Percentiles rank a stretch among this genome's conserved stretches.
Conservation (phyloP, 2,113 vertebrate genomes). For the Mionectes macconnelli region DNA sequence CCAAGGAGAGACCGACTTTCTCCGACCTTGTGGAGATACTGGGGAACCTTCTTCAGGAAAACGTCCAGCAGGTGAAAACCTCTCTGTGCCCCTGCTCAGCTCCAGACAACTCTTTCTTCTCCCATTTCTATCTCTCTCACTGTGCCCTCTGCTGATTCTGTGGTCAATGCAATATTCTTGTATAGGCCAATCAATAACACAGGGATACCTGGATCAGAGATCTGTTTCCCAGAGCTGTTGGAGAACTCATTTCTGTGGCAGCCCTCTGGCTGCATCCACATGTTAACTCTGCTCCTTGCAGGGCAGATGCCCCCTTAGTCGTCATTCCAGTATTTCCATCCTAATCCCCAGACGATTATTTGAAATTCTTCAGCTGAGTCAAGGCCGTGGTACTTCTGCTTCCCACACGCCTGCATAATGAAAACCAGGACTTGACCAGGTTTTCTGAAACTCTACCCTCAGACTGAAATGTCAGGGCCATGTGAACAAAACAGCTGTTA, state of each 20-base stretch:
- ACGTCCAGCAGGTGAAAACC: conserved; percentile 82
- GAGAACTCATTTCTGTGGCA: background rate
- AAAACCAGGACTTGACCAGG: conserved; percentile 14
- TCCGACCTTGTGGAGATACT: conserved; percentile 90
- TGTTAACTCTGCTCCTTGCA: background rate
- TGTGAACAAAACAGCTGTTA: conserved; percentile 12
- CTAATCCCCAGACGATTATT: conserved; percentile 21
- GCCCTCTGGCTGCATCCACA: background rate
- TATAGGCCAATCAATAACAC: background rate
- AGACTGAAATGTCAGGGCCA: conserved; percentile 29
- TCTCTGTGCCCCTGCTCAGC: background rate
- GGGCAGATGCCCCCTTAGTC: background rate
- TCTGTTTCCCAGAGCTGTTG: background rate
- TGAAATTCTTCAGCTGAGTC: conserved; percentile 42
- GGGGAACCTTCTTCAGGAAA: conserved; percentile 91
- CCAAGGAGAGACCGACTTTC: conserved; percentile 90
- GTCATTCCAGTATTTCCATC: background rate
- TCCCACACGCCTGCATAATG: background rate
- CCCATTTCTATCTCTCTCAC: background rate
- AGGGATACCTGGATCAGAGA: background rate
- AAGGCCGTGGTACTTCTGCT: conserved; percentile 6
- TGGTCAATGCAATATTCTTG: background rate
- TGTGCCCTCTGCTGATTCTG: background rate
- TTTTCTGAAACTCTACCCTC: conserved; percentile 21
- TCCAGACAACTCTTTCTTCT: background rate